Base-by-base conservation (phyloP, 1,140 invertebrate genomes). In the Hylaeus anthracinus region DNA sequence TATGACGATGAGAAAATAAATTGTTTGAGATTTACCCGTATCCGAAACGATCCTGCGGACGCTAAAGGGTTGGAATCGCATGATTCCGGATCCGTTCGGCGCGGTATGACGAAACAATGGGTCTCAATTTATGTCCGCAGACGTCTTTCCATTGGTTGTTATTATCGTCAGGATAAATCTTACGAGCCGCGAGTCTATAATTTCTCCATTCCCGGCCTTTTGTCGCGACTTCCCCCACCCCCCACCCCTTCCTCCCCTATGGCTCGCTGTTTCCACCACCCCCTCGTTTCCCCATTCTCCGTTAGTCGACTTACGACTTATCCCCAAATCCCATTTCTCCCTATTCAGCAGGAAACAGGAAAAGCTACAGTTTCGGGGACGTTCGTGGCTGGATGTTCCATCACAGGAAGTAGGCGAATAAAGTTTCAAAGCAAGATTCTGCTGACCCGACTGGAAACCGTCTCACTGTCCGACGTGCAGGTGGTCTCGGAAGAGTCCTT, bases 271-370 rank as follows among this genome's bases (percentile, higher is more conserved):
- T 67, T 55, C 78, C 78, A 69, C n/a, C 76, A 53, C 53, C 26
- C 75, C 80, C 63, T 63, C 48, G 73, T 80, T 69, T 80, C 72
- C 74, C 74, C 74, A 78, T 86, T 60, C 83, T 39, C 74, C 48
- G 65, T 85, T 75, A 85, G 71, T 56, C 79, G 84, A 85, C 69
- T 85, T 85, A 81, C 82, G 84, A 85, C 82, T 86, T 85, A 86
- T 85, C 83, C 79, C 53, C 48, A 72, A 85, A 85, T 85, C 73
- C 73, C 73, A 82, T 86, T 85, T 85, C 75, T 79, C 73, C 70
- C 64, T 70, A 81, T 84, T 85, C 72, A 81, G 51, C 77, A 43
- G 63, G 82, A 81, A 84, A 86, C 83, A 76, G 66, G 84, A 81
- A 81, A 81, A 77, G 84, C 72, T 77, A 48, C 67, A 64, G 58